Evolutionary conservation across 2,888 invertebrate genomes (phyloP).

Genomic region (Caenorhabditis sinica): DNA sequence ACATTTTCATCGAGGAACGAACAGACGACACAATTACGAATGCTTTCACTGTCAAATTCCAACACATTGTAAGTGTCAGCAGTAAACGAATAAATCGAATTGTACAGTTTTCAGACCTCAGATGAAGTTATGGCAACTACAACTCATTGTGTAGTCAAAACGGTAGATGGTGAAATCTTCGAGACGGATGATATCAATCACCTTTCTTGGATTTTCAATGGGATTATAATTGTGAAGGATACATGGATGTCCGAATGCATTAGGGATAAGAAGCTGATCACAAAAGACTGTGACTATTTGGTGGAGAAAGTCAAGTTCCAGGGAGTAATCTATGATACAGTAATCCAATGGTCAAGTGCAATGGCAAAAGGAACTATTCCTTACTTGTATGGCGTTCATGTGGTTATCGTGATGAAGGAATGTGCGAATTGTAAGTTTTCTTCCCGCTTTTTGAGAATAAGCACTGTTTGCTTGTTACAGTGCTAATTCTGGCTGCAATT

Average conservation of each 20-base stretch:
- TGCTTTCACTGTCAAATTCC: conserved; percentile 15
- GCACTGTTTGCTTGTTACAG: background rate
- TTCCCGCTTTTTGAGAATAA: background rate
- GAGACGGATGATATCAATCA: conserved; percentile 30
- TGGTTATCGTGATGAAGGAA: conserved; percentile 32
- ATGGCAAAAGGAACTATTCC: conserved; percentile 45
- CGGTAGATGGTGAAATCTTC: background rate
- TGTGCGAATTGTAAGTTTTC: conserved; percentile 15
- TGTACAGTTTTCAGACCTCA: conserved; percentile 18
- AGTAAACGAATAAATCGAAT: background rate
- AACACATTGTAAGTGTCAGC: conserved; percentile 20
- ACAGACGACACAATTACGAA: conserved; percentile 17
- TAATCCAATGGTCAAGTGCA: conserved; percentile 43
- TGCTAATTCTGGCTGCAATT: background rate
- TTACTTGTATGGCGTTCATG: conserved; percentile 33
- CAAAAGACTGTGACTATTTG: conserved; percentile 21
- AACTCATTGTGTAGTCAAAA: conserved; percentile 38
- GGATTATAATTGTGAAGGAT: conserved; percentile 46
- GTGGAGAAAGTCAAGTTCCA: conserved; percentile 38
- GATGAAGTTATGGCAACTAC: conserved; percentile 7
- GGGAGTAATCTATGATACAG: conserved; percentile 29
- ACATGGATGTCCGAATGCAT: conserved; percentile 43
- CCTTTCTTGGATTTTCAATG: conserved; percentile 30
- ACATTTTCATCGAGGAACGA: conserved; percentile 28
- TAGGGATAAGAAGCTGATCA: conserved; percentile 16